phyloP scores from a whole-genome alignment of 2,113 vertebrate genomes.

The Turdus rufiventris region DNA sequence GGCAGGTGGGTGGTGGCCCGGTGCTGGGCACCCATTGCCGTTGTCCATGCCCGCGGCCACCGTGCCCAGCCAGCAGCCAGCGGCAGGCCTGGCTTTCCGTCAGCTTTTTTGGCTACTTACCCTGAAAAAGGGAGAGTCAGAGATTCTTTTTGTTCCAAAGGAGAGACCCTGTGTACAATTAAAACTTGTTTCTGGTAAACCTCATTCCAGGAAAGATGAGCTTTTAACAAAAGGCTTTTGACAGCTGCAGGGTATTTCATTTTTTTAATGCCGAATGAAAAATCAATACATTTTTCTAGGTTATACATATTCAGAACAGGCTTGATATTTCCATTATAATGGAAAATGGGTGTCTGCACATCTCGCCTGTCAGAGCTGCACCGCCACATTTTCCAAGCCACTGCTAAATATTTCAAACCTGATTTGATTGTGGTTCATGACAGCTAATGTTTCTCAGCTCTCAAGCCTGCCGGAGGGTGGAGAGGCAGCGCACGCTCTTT shows the following conservation, averaged over 20 bases:
- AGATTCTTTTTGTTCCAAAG: slow-evolving; percentile 60
- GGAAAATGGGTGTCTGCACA: slow-evolving; percentile 86
- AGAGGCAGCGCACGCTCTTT: slow-evolving; percentile 25
- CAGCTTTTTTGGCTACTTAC: background rate
- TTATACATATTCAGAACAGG: slow-evolving; percentile 97
- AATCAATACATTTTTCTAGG: slow-evolving; percentile 98
- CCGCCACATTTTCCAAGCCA: slow-evolving; percentile 93
- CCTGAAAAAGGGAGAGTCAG: background rate
- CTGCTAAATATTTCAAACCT: slow-evolving; percentile 98
- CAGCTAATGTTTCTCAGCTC: slow-evolving; percentile 83
- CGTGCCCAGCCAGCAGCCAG: background rate
- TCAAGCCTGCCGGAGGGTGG: slow-evolving; percentile 68
- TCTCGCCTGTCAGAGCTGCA: slow-evolving; percentile 92
- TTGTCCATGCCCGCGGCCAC: too few relatives aligned
- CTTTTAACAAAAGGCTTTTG: slow-evolving; percentile 97
- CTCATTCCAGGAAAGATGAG: slow-evolving; percentile 91
- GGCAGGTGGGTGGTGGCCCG: background rate
- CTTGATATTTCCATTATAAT: slow-evolving; percentile 89
- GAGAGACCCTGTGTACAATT: slow-evolving; percentile 86
- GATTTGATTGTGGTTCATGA: slow-evolving; percentile 96
- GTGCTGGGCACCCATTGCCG: background rate
- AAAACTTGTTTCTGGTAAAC: slow-evolving; percentile 92
- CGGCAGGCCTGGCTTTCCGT: background rate
- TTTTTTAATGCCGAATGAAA: slow-evolving; percentile 93
- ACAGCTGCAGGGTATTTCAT: slow-evolving; percentile 98